These are phyloP conservation scores for Liasis olivaceus DNA, from an alignment of 2,797 vertebrate genomes.

Conservation along the genomic window DNA sequence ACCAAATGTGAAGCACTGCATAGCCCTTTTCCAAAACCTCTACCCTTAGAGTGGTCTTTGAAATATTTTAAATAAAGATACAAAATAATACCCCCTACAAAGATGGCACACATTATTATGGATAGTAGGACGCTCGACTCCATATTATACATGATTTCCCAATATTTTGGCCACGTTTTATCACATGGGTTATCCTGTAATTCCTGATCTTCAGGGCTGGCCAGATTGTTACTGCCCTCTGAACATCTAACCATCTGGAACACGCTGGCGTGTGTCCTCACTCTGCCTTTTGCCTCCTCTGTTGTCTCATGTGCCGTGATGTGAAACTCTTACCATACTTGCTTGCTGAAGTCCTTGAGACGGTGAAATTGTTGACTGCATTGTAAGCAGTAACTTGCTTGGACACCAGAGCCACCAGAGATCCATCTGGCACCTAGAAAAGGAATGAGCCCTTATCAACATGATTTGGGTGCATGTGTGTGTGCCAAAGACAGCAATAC, in stretches of 20 bases:
- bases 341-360: constrained; percentile 95
- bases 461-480: not conserved
- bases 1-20: no score
- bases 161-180: not conserved
- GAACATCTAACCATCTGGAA: not conserved
- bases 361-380: constrained; percentile 95
- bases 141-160: not conserved
- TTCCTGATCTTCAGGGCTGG: not conserved
- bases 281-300: not conserved
- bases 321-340: constrained; percentile 87
- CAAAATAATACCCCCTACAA: no score
- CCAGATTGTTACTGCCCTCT: no score
- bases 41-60: no score
- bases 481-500: not conserved
- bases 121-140: not conserved
- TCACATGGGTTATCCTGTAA: not conserved
- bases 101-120: not conserved
- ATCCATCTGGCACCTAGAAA: constrained; percentile 90
- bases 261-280: not conserved
- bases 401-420: constrained; percentile 93
- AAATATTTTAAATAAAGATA: no score
- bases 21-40: no score
- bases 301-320: not conserved
- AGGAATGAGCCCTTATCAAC: not conserved
- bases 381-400: constrained; percentile 99